Evolutionary conservation across 2,797 vertebrate species (phyloP).

Genomic region (Pagetopsis macropterus): DNA sequence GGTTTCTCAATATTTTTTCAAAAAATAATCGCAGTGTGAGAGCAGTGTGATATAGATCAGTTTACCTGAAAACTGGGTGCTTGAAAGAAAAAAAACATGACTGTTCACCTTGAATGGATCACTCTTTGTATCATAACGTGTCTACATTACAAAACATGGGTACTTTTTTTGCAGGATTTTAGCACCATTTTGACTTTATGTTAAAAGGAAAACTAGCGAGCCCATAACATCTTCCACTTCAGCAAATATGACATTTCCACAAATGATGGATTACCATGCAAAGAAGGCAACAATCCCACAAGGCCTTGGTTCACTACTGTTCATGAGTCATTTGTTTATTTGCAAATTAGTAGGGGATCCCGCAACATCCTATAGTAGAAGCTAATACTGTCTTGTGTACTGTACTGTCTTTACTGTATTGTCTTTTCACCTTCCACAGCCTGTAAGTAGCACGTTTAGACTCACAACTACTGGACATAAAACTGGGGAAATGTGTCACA

Average conservation of each 20-base stretch:
- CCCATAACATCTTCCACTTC: background rate
- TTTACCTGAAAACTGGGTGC: conserved; percentile 2
- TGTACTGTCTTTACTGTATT: background rate
- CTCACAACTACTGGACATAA: background rate
- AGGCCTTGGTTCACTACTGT: background rate
- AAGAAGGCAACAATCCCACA: background rate
- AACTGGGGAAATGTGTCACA: background rate
- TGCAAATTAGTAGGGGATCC: background rate
- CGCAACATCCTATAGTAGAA: background rate
- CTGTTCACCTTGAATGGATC: conserved; percentile 1
- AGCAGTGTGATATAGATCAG: conserved; percentile 1
- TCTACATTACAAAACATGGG: background rate
- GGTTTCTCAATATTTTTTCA: conserved; percentile 33
- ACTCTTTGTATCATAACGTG: background rate
- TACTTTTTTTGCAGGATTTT: background rate
- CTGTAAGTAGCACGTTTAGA: background rate
- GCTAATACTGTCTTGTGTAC: no score
- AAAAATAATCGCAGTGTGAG: conserved; percentile 20
- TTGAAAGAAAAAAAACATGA: conserved; percentile 23
- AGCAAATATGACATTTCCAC: background rate
- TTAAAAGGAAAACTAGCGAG: background rate
- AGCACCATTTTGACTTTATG: background rate
- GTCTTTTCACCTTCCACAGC: background rate
- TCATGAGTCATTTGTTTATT: conserved; percentile 2
- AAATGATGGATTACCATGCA: background rate